Base-by-base conservation (phyloP, 2,113 vertebrate genomes). In the Girardinichthys multiradiatus region DNA sequence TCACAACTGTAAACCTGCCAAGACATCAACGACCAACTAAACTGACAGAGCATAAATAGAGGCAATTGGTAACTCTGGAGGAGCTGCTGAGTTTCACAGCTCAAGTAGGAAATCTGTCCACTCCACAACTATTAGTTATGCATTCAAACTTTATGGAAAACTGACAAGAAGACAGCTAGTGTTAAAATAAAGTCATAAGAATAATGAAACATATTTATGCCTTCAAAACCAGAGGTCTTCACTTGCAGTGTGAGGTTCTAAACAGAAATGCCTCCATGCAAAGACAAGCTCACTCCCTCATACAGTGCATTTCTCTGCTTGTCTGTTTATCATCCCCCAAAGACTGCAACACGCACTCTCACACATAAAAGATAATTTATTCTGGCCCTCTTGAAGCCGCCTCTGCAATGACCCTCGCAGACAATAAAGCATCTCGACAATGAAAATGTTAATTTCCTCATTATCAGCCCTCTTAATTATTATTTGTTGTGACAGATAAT, bases 401-500 rank as follows among this genome's bases (percentile, higher is more conserved):
- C 93, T 92, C 92, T 81, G 87, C 87, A 85, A 76, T 94, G 91
- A 95, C 95, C 91, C 93, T 89, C 65, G 73, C 89, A 91, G 83
- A 94, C 93, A 94, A 95, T 94, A 92, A 92, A 90, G 89, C 86
- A 60, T 82, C 84, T 72, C 74, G 81, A 94, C 93, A 96, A 96
- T 96, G 96, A 95, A 97, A 97, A 97, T 97, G 97, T 98, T 97
- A 97, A 98, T 98, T 97, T 97, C 89, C 93, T 96, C 96, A 96
- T 97, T 97, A 97, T 97, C 95, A 94, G 92, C 90, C 88, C 88
- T 93, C 95, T 96, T 96, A 97, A 97, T 97, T 97, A 97, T 97
- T 97, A 98, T 98, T 98, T 98, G 96, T 98, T 97, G 97, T 96
- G 94, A 92, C 94, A 97, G 96, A 98, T 98, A 97, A 98, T 97